phyloP scores from a whole-genome alignment of 1,140 invertebrate genomes.

The Eriocheir sinensis region DNA sequence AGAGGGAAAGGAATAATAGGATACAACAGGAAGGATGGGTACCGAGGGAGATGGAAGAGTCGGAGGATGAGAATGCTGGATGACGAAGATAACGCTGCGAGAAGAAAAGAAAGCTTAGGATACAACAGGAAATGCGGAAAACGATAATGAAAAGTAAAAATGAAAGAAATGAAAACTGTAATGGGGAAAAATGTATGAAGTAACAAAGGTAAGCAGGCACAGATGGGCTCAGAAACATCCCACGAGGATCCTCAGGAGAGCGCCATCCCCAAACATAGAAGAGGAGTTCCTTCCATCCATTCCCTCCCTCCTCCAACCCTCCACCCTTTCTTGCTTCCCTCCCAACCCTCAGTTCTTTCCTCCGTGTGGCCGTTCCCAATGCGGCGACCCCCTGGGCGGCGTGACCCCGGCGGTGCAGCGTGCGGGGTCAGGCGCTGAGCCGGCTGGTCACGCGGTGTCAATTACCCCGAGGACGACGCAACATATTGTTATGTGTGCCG shows the following conservation, averaged over 20 bases:
- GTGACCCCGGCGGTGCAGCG: neutral
- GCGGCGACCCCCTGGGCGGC: conserved; percentile 6
- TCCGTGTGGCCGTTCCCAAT: neutral
- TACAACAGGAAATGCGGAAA: too few species aligned
- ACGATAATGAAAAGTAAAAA: too few species aligned
- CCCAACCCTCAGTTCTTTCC: neutral
- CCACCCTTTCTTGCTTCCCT: neutral
- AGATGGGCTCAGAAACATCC: neutral
- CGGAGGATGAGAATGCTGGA: too few species aligned
- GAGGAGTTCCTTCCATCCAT: neutral
- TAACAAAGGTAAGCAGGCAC: neutral
- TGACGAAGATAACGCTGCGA: too few species aligned
- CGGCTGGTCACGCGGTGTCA: conserved; percentile 43
- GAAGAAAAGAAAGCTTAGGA: too few species aligned
- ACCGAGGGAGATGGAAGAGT: too few species aligned
- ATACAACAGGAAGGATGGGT: too few species aligned
- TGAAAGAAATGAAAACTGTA: too few species aligned
- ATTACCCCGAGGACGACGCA: conserved; percentile 25
- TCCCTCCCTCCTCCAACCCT: neutral
- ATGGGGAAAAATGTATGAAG: too few species aligned
- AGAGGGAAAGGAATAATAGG: too few species aligned
- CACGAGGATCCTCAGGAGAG: neutral
- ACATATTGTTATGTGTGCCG: conserved; percentile 32
- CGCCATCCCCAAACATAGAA: neutral
- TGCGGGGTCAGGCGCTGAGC: conserved; percentile 25